Evolutionary conservation across 2,797 vertebrate species (phyloP).

Genomic region (Oryzias dopingdopingensis): DNA sequence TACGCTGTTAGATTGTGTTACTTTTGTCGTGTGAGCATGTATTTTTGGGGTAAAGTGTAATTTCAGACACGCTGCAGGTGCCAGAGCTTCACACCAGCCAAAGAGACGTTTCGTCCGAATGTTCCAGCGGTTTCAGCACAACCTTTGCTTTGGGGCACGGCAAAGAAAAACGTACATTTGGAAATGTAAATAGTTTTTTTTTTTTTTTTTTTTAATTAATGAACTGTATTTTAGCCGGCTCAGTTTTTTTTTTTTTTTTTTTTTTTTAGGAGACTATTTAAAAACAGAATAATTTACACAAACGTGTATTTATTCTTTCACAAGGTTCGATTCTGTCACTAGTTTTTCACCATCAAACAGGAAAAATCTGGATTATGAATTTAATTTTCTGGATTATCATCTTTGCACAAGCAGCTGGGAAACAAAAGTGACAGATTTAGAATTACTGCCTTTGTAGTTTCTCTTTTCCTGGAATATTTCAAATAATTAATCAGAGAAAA

Average conservation of each 20-base stretch:
- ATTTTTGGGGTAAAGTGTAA: slow-evolving; percentile 42
- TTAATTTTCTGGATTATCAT: too few relatives aligned
- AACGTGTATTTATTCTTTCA: slow-evolving; percentile 64
- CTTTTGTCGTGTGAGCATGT: slow-evolving; percentile 30
- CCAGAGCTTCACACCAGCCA: slow-evolving; percentile 85
- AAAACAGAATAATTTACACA: slow-evolving; percentile 65
- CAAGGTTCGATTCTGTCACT: slow-evolving; percentile 59
- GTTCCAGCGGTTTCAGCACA: slow-evolving; percentile 65
- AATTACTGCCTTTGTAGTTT: too few relatives aligned
- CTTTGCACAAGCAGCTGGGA: too few relatives aligned
- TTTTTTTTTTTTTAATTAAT: slow-evolving; percentile 51
- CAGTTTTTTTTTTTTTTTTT: slow-evolving; percentile 61
- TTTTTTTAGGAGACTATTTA: slow-evolving; percentile 69
- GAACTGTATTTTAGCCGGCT: slow-evolving; percentile 69
- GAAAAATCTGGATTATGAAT: slow-evolving; percentile 24
- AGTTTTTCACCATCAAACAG: slow-evolving; percentile 46
- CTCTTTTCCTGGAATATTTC: too few relatives aligned
- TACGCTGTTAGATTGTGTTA: slow-evolving; percentile 58
- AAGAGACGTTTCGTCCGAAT: slow-evolving; percentile 83
- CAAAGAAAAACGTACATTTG: slow-evolving; percentile 36
- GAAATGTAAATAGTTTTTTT: slow-evolving; percentile 77
- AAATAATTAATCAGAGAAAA: too few relatives aligned
- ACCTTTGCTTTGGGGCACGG: slow-evolving; percentile 11
- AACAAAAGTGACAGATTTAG: too few relatives aligned
- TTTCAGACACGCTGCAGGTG: slow-evolving; percentile 67